Evolutionary conservation across 2,797 vertebrate species (phyloP).

Genomic region (Forpus xanthops): DNA sequence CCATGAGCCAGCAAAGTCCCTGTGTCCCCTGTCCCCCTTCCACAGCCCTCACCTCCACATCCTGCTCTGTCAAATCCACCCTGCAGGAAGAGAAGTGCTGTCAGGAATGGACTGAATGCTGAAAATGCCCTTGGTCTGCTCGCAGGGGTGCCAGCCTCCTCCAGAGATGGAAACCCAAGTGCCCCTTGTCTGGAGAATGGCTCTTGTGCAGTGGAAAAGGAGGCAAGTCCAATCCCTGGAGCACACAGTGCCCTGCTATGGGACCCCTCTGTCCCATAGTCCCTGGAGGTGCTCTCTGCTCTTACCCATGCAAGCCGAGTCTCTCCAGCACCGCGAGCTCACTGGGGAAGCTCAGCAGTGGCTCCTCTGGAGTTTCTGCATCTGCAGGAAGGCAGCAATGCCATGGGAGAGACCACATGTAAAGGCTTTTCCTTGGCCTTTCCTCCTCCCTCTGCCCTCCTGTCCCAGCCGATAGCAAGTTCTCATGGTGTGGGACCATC

Average conservation of each 20-base stretch:
- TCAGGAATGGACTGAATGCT: background rate
- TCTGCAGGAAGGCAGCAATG: background rate
- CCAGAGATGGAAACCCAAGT: background rate
- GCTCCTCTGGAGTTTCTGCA: background rate
- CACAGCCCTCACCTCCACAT: slow-evolving; percentile 62
- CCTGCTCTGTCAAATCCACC: slow-evolving; percentile 66
- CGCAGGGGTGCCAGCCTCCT: background rate
- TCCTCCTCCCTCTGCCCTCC: background rate
- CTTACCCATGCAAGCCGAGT: slow-evolving; percentile 57
- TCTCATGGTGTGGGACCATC: background rate
- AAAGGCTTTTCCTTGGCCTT: background rate
- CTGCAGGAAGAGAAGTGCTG: slow-evolving; percentile 37
- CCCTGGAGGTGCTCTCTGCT: accelerated
- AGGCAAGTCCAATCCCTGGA: background rate
- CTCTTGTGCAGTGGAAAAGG: background rate
- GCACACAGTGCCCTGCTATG: accelerated
- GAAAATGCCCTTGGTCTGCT: background rate
- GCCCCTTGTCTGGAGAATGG: accelerated
- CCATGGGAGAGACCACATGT: accelerated
- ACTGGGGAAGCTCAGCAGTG: background rate
- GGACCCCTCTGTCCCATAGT: background rate
- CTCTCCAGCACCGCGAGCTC: slow-evolving; percentile 47
- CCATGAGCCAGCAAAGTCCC: background rate
- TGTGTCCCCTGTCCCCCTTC: accelerated
- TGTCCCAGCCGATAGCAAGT: background rate